A percentile compares a stretch with the other conserved stretches of the same genome.
These are phyloP conservation scores for Pocota personata DNA, from an alignment of 2,888 invertebrate genomes.

Conservation along the genomic window DNA sequence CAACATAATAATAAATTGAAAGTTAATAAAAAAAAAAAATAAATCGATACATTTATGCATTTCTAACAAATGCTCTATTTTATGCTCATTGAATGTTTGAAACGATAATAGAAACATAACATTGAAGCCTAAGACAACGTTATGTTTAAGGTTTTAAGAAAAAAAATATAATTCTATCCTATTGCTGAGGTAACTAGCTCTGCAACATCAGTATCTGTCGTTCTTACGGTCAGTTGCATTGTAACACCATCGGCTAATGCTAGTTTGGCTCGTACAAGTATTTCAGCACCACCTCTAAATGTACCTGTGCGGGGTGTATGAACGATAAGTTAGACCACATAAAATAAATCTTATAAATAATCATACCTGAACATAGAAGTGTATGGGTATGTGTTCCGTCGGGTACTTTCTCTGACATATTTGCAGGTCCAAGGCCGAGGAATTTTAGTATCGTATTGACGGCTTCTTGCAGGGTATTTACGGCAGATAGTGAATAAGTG, in stretches of 20 bases:
- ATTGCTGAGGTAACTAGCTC: conserved; percentile 94
- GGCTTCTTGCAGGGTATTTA: conserved; percentile 91
- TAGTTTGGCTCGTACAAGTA: conserved; percentile 94
- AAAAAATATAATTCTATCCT: conserved; percentile 84
- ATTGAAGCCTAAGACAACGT: conserved; percentile 23
- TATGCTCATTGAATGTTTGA: conserved; percentile 42
- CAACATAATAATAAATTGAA: conserved; percentile 42
- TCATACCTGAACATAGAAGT: conserved; percentile 89
- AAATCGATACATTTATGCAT: conserved; percentile 36
- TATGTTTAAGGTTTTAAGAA: conserved; percentile 10
- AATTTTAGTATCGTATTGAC: conserved; percentile 92
- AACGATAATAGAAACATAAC: conserved; percentile 36
- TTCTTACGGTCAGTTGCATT: conserved; percentile 95
- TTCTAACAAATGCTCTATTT: conserved; percentile 47
- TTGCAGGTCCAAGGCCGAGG: conserved; percentile 93
- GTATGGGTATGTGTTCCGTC: conserved; percentile 93
- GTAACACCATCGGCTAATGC: conserved; percentile 91
- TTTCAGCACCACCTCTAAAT: conserved; percentile 95
- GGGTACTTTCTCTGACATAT: conserved; percentile 91
- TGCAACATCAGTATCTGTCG: conserved; percentile 92
- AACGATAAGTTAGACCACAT: background rate
- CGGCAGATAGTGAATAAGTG: conserved; percentile 93
- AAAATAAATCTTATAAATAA: background rate
- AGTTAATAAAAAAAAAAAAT: conserved; percentile 30
- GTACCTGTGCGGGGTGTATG: conserved; percentile 84